Percentiles rank a stretch among this genome's conserved stretches.
These are phyloP conservation scores for Conomelus anceps DNA, from an alignment of 2,888 invertebrate genomes.

Conservation along the genomic window DNA sequence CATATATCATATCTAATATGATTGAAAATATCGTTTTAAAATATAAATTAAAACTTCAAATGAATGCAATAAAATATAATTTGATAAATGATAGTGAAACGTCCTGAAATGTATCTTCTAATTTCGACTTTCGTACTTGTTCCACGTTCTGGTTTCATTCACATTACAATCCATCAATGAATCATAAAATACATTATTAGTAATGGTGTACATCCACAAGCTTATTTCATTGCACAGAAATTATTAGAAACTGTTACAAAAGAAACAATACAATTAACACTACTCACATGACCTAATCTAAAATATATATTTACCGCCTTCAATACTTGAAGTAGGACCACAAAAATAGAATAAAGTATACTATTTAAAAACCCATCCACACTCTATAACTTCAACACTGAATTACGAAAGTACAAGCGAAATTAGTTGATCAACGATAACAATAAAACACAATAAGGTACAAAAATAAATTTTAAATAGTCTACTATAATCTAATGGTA, in stretches of 20 bases:
- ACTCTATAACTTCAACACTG: background rate
- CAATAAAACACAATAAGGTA: background rate
- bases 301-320: background rate
- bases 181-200: background rate
- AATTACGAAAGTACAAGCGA: background rate
- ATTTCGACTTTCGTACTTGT: background rate
- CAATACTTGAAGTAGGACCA: background rate
- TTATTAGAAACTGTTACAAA: background rate
- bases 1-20: background rate
- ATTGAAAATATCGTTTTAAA: no score
- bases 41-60: no score
- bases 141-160: background rate
- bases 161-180: background rate
- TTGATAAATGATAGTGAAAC: background rate
- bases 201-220: background rate
- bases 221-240: background rate
- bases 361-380: background rate
- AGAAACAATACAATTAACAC: background rate
- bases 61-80: background rate
- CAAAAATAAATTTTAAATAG: background rate
- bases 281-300: background rate
- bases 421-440: background rate
- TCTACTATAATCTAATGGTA: background rate
- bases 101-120: background rate
- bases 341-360: background rate